phyloP scores from a whole-genome alignment of 2,113 vertebrate genomes.

The Tachuris rubrigastra region DNA sequence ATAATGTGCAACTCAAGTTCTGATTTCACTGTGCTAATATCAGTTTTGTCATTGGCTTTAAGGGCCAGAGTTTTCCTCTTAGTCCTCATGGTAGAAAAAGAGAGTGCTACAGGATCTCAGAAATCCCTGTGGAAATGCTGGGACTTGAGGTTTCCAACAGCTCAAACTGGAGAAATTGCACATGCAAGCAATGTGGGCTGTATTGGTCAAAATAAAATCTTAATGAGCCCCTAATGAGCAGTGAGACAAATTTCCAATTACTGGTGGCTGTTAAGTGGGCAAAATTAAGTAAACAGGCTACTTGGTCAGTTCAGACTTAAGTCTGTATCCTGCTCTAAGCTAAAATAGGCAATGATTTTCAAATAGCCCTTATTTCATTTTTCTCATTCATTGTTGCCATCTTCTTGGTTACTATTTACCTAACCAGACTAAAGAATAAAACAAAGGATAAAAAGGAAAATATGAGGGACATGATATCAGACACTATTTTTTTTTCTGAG shows the following conservation, averaged over 20 bases:
- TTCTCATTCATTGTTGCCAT: background rate
- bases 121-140: background rate
- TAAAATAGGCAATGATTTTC: background rate
- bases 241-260: background rate
- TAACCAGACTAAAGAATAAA: background rate
- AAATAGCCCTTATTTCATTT: background rate
- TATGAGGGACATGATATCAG: background rate
- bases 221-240: background rate
- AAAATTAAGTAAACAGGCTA: background rate
- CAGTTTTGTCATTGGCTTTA: background rate
- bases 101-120: background rate
- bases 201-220: background rate
- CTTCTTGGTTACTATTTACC: background rate
- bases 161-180: background rate
- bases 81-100: background rate
- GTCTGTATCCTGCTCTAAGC: background rate
- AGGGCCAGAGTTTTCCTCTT: background rate
- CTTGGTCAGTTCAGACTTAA: background rate
- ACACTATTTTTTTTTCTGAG: background rate
- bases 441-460: background rate
- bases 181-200: background rate
- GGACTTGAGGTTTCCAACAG: background rate
- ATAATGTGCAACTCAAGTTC: background rate
- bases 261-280: background rate
- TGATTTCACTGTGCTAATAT: background rate